Evolutionary conservation across 2,888 invertebrate species (phyloP).

Genomic region (Platycheirus albimanus): DNA sequence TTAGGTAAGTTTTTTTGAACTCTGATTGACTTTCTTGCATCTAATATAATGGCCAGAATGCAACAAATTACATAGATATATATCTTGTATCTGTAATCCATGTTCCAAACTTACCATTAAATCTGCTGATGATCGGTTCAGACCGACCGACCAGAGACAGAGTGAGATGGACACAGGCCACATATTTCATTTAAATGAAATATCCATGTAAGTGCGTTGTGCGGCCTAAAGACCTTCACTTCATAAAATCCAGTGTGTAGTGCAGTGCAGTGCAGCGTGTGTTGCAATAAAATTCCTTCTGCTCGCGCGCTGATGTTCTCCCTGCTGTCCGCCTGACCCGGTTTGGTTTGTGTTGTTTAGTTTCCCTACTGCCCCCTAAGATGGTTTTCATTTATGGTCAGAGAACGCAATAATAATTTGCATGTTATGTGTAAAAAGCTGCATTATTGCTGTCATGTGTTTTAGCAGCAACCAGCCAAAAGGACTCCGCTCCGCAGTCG

Average conservation of each 20-base stretch:
- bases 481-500: constrained; percentile 53
- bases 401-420: constrained; percentile 71
- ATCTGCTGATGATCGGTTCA: constrained; percentile 36
- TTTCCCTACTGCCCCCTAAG: constrained; percentile 6
- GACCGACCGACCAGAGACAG: no score
- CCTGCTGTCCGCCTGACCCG: constrained; percentile 63
- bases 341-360: constrained; percentile 57
- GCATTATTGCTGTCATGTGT: constrained; percentile 71
- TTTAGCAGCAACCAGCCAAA: constrained; percentile 37
- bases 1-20: no score
- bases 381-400: constrained; percentile 56
- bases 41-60: constrained; percentile 33
- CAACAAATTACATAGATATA: constrained; percentile 52
- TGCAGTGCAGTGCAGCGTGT: no score
- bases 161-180: constrained; percentile 19
- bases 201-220: constrained; percentile 44
- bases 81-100: constrained; percentile 18
- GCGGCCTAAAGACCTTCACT: constrained; percentile 64
- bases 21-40: constrained; percentile 43
- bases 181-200: constrained; percentile 39
- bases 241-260: constrained; percentile 41
- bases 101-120: constrained; percentile 52
- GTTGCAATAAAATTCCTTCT: constrained; percentile 55
- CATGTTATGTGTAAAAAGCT: constrained; percentile 71
- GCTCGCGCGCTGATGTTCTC: background rate